A percentile compares a stretch with the other conserved stretches of the same genome.
Conservation (phyloP, 2,113 vertebrate genomes). For the Ondatra zibethicus region DNA sequence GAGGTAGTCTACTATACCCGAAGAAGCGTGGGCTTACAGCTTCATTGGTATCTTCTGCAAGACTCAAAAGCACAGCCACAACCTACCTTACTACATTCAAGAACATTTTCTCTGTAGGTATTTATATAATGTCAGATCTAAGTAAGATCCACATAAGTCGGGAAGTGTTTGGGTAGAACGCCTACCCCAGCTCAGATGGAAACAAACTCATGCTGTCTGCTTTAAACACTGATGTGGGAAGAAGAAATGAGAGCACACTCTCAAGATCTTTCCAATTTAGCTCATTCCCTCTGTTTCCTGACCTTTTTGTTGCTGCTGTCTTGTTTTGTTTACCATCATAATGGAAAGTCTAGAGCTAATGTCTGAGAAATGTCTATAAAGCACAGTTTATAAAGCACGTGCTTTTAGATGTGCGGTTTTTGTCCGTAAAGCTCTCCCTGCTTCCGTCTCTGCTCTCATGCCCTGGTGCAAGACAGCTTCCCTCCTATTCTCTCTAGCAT, state of each 20-base stretch:
- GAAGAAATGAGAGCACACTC: background rate
- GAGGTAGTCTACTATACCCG: background rate
- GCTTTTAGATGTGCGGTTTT: background rate
- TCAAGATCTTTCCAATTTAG: background rate
- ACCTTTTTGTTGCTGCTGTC: background rate
- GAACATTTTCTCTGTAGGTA: background rate
- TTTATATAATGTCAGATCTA: background rate
- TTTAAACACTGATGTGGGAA: background rate
- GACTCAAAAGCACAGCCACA: rapidly evolving
- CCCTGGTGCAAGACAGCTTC: background rate
- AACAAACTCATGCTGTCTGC: background rate
- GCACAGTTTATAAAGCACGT: background rate
- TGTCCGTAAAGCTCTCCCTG: background rate
- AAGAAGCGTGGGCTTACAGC: background rate
- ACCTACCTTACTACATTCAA: background rate
- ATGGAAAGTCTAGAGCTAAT: background rate
- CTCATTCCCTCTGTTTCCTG: background rate
- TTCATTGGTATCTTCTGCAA: background rate
- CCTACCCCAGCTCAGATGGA: background rate
- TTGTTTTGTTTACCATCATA: background rate
- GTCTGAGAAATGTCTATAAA: too few relatives aligned
- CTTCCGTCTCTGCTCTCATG: background rate
- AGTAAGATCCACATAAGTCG: background rate
- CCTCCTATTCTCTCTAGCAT: background rate
- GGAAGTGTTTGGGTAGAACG: background rate